Evolutionary conservation across 53 echinoderm and acorn worm genomes (phyloP).

Genomic region (Glandiceps talaboti): DNA sequence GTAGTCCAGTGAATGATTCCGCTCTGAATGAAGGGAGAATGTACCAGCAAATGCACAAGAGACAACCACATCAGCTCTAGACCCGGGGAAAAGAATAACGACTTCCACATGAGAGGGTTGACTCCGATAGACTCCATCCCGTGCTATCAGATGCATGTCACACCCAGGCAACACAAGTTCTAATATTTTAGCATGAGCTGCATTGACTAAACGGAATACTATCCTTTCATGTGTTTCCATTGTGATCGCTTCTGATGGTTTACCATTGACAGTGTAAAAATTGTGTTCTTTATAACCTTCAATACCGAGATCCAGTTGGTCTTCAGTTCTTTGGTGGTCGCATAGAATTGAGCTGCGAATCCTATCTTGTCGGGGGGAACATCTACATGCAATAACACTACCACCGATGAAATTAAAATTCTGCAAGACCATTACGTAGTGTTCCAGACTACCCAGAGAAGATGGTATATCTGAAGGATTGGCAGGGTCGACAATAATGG

Average conservation of each 20-base stretch:
- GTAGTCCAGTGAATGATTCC: background rate
- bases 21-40: background rate
- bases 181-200: background rate
- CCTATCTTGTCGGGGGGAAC: no score
- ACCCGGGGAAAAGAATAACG: background rate
- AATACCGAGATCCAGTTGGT: background rate
- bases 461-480: background rate
- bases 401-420: no score
- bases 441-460: background rate
- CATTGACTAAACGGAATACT: background rate
- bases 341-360: background rate
- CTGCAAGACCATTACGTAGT: background rate
- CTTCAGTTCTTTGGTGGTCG: background rate
- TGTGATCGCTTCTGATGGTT: background rate
- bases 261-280: background rate
- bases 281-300: background rate
- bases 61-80: background rate
- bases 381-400: background rate
- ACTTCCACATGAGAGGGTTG: background rate
- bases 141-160: background rate
- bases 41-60: background rate
- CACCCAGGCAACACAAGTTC: background rate
- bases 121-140: background rate
- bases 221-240: background rate
- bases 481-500: background rate